A percentile compares a stretch with the other conserved stretches of the same genome.
Evolutionary conservation across 2,797 vertebrate genomes (phyloP).

Genomic region (Allobates femoralis): DNA sequence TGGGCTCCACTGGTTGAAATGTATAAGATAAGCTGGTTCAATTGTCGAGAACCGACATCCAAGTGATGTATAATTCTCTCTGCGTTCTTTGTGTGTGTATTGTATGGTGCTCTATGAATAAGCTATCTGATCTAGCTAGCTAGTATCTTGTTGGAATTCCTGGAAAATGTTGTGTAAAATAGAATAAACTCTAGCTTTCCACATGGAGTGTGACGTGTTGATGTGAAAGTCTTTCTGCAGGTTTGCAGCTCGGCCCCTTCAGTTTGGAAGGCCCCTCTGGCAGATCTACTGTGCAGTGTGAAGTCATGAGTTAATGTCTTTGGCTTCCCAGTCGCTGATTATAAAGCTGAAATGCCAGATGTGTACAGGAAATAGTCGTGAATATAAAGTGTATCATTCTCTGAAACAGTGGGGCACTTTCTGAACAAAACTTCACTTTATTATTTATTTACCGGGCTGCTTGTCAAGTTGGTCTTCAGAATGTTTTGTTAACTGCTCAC

Average conservation of each 20-base stretch:
- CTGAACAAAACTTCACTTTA: constrained; percentile 13
- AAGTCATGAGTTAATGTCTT: constrained; percentile 59
- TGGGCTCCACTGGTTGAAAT: background rate
- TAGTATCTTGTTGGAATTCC: background rate
- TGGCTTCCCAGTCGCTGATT: constrained; percentile 51
- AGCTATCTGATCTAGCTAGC: background rate
- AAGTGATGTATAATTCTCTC: background rate
- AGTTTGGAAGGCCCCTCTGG: constrained; percentile 49
- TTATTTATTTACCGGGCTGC: constrained; percentile 19
- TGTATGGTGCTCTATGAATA: background rate
- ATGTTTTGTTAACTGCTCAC: constrained; percentile 18
- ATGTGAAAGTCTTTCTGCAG: background rate
- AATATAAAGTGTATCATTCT: constrained; percentile 24
- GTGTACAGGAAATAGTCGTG: constrained; percentile 49
- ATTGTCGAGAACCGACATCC: background rate
- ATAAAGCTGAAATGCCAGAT: constrained; percentile 57
- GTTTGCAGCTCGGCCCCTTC: constrained; percentile 26
- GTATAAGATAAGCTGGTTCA: background rate
- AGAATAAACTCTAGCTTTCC: background rate
- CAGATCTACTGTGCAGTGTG: constrained; percentile 29
- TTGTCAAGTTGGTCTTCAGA: constrained; percentile 9
- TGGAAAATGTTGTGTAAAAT: background rate
- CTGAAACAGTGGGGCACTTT: constrained; percentile 29
- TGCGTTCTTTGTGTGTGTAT: background rate
- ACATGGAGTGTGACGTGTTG: background rate